Conservation (phyloP, 2,888 invertebrate species). For the Epinotia brunnichana region DNA sequence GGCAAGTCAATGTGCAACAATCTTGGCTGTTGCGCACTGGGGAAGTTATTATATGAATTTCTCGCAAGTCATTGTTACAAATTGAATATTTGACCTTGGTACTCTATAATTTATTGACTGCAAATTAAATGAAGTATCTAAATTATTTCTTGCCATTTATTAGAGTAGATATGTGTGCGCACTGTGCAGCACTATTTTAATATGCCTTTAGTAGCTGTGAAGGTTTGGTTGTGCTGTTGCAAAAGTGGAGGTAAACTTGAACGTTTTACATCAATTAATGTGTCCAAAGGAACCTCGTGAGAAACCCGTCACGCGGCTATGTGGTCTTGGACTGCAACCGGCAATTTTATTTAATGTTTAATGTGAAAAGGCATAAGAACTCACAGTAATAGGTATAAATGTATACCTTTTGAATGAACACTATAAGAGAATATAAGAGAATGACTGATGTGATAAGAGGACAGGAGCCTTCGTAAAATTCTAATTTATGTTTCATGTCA, state of each 20-base stretch:
- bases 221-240: conserved; percentile 7
- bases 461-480: neutral
- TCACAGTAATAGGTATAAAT: conserved; percentile 2
- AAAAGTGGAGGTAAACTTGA: conserved; percentile 49
- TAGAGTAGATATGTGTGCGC: neutral
- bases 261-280: conserved; percentile 65
- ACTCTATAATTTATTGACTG: conserved; percentile 51
- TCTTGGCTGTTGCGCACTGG: conserved; percentile 14
- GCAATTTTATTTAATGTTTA: conserved; percentile 54
- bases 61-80: conserved; percentile 60
- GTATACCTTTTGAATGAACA: neutral
- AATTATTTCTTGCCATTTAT: neutral
- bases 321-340: conserved; percentile 54
- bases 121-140: conserved; percentile 54
- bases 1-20: conserved; percentile 4
- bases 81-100: conserved; percentile 62
- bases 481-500: neutral
- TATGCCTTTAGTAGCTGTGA: neutral
- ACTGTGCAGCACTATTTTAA: neutral
- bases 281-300: conserved; percentile 66
- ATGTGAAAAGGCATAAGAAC: conserved; percentile 28
- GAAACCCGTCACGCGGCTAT: conserved; percentile 58
- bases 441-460: neutral
- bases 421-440: neutral
- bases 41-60: conserved; percentile 46